Base-by-base conservation (phyloP, 2,797 vertebrate species). In the Microctenopoma lineatum region DNA sequence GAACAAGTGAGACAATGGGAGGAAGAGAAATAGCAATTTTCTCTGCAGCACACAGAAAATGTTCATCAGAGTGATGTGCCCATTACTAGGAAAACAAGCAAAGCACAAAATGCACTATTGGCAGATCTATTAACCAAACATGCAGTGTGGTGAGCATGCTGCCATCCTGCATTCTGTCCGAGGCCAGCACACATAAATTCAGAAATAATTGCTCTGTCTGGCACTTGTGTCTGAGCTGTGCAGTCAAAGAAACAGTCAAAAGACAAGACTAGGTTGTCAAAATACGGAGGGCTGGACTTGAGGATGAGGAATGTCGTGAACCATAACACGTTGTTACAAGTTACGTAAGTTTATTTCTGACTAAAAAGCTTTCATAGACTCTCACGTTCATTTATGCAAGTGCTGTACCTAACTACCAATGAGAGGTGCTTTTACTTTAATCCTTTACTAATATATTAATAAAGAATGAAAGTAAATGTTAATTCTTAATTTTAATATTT, bases 31-130 rank as follows among this genome's bases (percentile, higher is more conserved):
- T 75, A 60, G 72, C 74, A 70, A 75, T 91, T 86, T 83, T 87
- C 85, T 84, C 73, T 82, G 75, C 80, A 70, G 82, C 60, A 61
- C 74, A 46, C 77, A 60, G 54, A 84, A 83, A 88, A 85, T 79
- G 78, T 82, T 89, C 62, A 84, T 85, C 77, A 83, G 71, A 75
- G 64, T 73, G 79, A 90, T 82, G 70, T 70, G 57, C 44, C 76
- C 80, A 81, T 88, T 87, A 87, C 83, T 70, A 83, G 81, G 62
- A 79, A 85, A 86, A 90, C 79, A 87, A 79, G 81, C 77, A 84
- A 83, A 72, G 59, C 79, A 77, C 72, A 60, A 78, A 80, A 83
- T 84, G 82, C 70, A 75, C 44, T 81, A 75, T 85, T 80, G 85
- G 77, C 85, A 87, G 76, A 77, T 87, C 75, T 85, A 83, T 91